Evolutionary conservation across 1,140 invertebrate species (phyloP).

Genomic region (Hylyphantes graminicola): DNA sequence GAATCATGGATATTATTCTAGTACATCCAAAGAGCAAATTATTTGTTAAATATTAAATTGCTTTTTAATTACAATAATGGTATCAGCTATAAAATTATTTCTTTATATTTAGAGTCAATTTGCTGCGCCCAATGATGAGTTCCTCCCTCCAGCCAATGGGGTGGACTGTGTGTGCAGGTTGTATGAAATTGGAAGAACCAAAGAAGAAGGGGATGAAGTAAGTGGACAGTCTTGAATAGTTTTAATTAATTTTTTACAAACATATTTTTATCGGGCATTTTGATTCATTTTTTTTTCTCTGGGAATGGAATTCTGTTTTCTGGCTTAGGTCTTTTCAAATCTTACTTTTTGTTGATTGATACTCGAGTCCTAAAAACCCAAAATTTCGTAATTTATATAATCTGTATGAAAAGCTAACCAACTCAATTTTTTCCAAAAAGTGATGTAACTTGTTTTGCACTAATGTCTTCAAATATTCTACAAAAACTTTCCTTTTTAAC

Average conservation of each 20-base stretch:
- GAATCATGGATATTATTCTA: too few relatives aligned
- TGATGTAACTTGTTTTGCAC: not conserved
- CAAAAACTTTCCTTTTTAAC: too few relatives aligned
- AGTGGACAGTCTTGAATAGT: constrained; percentile 14
- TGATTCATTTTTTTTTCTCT: not conserved
- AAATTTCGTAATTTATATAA: not conserved
- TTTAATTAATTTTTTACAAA: constrained; percentile 36
- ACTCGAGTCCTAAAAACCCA: not conserved
- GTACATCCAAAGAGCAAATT: too few relatives aligned
- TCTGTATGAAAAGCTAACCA: too few relatives aligned
- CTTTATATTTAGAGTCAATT: too few relatives aligned
- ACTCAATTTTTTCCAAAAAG: not conserved
- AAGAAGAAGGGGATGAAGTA: constrained; percentile 67
- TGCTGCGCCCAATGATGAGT: not conserved
- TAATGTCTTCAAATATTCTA: too few relatives aligned
- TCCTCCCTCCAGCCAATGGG: constrained; percentile 9
- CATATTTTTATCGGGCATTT: not conserved
- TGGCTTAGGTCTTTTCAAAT: not conserved
- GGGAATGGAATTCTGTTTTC: not conserved
- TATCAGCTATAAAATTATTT: too few relatives aligned
- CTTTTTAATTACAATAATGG: too few relatives aligned
- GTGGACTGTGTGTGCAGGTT: constrained; percentile 69
- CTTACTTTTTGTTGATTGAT: too few relatives aligned
- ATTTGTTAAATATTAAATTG: too few relatives aligned
- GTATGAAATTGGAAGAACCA: constrained; percentile 70